Evolutionary conservation across 2,797 vertebrate genomes (phyloP).

Genomic region (Tiaroga cobitis): DNA sequence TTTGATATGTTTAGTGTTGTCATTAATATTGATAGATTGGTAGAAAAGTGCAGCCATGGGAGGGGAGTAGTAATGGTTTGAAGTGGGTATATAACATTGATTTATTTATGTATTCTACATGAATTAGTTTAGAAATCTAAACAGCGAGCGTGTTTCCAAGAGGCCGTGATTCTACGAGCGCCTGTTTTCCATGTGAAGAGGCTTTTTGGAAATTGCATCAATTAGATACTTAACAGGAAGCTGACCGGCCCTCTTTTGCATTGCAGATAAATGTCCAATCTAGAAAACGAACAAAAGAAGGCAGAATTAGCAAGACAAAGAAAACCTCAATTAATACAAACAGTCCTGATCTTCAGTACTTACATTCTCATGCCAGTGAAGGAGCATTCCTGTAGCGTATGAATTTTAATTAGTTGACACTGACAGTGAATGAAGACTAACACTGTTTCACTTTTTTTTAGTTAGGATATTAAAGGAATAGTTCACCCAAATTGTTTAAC

Average conservation of each 20-base stretch:
- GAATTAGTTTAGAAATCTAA: conserved; percentile 85
- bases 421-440: conserved; percentile 66
- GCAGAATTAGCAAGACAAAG: conserved; percentile 50
- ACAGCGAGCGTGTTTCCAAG: conserved; percentile 78
- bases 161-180: conserved; percentile 69
- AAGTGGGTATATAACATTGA: conserved; percentile 80
- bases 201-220: conserved; percentile 85
- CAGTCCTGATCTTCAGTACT: conserved; percentile 70
- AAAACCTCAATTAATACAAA: conserved; percentile 78
- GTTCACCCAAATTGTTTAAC: conserved; percentile 23
- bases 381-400: conserved; percentile 62
- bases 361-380: conserved; percentile 64
- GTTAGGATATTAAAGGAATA: conserved; percentile 18
- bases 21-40: conserved; percentile 86
- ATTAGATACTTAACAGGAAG: conserved; percentile 82
- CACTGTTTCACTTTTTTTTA: conserved; percentile 59
- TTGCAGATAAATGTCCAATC: conserved; percentile 79
- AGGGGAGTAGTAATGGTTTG: conserved; percentile 78
- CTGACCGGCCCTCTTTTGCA: conserved; percentile 80
- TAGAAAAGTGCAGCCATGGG: conserved; percentile 77
- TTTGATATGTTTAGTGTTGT: conserved; percentile 81
- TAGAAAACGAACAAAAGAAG: conserved; percentile 61
- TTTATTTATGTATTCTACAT: conserved; percentile 86
- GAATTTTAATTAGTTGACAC: conserved; percentile 69
- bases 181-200: conserved; percentile 83